Evolutionary conservation across 1,140 invertebrate genomes (phyloP).

Genomic region (Lysiphlebus fabarum): DNA sequence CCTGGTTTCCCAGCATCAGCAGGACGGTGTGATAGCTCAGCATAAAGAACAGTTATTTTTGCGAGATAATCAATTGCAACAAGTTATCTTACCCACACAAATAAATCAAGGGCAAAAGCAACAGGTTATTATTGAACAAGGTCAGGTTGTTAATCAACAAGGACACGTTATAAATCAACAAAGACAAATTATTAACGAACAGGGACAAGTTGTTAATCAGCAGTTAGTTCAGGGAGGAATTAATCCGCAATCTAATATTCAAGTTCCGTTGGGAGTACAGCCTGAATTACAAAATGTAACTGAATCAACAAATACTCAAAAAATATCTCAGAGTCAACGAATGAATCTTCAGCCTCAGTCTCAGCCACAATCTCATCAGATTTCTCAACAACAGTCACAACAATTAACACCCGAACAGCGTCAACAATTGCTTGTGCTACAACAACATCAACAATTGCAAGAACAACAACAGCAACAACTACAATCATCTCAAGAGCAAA

Average conservation of each 20-base stretch:
- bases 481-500: constrained; percentile 27
- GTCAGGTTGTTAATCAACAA: constrained; percentile 18
- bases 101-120: constrained; percentile 49
- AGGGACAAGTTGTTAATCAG: constrained; percentile 2
- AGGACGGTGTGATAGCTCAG: not conserved
- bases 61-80: constrained; percentile 43
- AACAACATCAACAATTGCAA: constrained; percentile 40
- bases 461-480: constrained; percentile 34
- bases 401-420: constrained; percentile 28
- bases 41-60: constrained; percentile 1
- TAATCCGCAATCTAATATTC: not conserved
- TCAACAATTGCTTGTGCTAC: constrained; percentile 30
- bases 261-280: not conserved
- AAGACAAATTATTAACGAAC: constrained; percentile 4
- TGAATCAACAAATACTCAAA: not conserved
- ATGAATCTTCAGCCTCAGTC: not conserved
- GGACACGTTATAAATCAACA: constrained; percentile 14
- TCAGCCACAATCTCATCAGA: constrained; percentile 28
- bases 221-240: constrained; percentile 7
- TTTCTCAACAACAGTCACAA: constrained; percentile 29
- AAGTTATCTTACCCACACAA: constrained; percentile 50
- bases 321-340: constrained; percentile 5
- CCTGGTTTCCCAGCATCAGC: constrained; percentile 39
- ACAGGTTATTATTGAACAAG: constrained; percentile 16
- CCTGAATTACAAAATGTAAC: no score